Base-by-base conservation (phyloP, 2,888 invertebrate genomes). In the Drosophila setosimentum region DNA sequence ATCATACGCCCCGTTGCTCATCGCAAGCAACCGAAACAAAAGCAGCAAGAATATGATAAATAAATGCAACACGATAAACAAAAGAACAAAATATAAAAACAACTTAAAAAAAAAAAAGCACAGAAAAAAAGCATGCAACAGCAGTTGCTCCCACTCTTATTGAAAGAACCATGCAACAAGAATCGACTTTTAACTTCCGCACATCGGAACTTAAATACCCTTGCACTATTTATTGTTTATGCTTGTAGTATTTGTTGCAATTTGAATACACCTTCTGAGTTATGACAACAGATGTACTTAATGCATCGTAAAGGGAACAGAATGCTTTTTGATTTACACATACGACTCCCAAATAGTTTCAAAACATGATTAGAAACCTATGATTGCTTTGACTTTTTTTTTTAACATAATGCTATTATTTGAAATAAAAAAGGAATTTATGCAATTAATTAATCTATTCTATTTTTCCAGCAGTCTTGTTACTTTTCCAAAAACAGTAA, bases 1-100 rank as follows among this genome's bases (percentile, higher is more conserved):
- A 86, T 86, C 86, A 86, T 87, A 71, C 86, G 86, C 85, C 83
- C 85, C 87, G 80, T 76, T 87, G 80, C 80, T 75, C 80, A 63
- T 21, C 50, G 68, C 66, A 51, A n/a, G 64, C 53, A 30, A 49
- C 49, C 49, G 67, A 76, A 83, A 82, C 77, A 80, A 85, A 83
- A 82, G 71, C 71, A 69, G 49, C 51, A 82, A 67, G 73, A 80
- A 85, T 84, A 80, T 84, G 76, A 86, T 84, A 87, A 87, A 83
- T 87, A 87, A 87, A 86, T 81, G 83, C 77, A 80, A 68, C 68
- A 63, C 65, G 40, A 71, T 67, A 59, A 54, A 54, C 48, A 69
- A 54, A 60, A 68, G 53, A n/a, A n/a, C 27, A 60, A 33, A 45
- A 50, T 24, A 37, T 11, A 27, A 64, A 49, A 59, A 35, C 42